Base-by-base conservation (phyloP, 2,113 vertebrate genomes). In the Embiotoca jacksoni region DNA sequence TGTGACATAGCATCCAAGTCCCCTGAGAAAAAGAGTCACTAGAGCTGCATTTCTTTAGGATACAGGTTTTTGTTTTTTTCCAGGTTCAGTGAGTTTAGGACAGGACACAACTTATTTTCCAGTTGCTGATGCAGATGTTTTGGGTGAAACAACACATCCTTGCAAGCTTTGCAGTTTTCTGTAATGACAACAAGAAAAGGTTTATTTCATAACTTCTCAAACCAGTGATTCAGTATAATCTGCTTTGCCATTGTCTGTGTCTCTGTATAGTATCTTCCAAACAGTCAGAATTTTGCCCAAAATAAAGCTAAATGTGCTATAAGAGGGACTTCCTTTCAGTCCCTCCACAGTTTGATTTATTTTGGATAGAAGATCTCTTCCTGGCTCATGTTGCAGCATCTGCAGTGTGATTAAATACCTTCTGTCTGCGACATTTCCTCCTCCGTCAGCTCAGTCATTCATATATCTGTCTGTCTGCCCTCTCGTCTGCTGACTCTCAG, bases 351-450 rank as follows among this genome's bases (percentile, higher is more conserved):
- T 7, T 41, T 16, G 30, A 59, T 54, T 39, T 39, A 65, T 46
- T 32, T n/a, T 65, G 9, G 46, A 13, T 52, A 36, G 44, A 58
- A 44, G 33, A 49, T 50, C 23, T 57, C 52, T 65, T 65, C 44
- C 15, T 32, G 37, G 6, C 47, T 67, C n/a, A 6, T 31, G 36
- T 59, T 59, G 3, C 54, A 37, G 47, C 23, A 31, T 49, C 67
- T 70, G 44, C n/a, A 7, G 11, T 31, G 47, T 60, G 37, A 72
- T 65, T 67, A 65, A 72, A 60, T 37, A 47, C 36, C 62, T 10
- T 66, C 77, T 47, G 61, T 60, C 68, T 55, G 15, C 55, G n/a
- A 80, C 56, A 53, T 47, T 72, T 66, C 44, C 72, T 66, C 36
- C 31, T 46, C 16, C 67, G 44, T 80, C 37, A 47, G 47, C 55